Conservation (phyloP, 2,888 invertebrate genomes). For the Eledona agricola region DNA sequence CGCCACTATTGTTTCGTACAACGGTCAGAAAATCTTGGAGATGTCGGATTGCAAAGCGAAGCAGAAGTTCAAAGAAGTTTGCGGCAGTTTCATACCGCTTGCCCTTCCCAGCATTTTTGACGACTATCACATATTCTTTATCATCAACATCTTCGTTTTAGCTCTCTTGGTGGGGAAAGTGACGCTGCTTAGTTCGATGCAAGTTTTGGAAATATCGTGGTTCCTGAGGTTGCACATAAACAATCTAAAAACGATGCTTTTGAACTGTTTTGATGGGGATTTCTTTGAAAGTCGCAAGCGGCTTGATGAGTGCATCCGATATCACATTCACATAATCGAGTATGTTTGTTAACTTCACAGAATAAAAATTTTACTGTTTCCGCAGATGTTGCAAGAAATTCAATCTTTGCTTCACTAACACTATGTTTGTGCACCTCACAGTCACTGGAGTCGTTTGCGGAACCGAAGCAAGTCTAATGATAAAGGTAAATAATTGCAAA, state of each 20-base stretch:
- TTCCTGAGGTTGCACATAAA: constrained; percentile 1
- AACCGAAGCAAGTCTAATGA: background rate
- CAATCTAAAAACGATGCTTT: constrained; percentile 6
- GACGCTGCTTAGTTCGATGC: constrained; percentile 1
- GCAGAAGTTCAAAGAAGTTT: background rate
- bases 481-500: background rate
- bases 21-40: background rate
- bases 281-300: background rate
- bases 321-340: constrained; percentile 6
- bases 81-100: constrained; percentile 1
- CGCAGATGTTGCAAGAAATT: background rate
- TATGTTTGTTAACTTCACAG: background rate
- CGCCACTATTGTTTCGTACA: background rate
- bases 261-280: constrained; percentile 2
- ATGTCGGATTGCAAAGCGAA: background rate
- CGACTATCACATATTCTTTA: background rate
- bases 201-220: constrained; percentile 8
- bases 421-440: constrained; percentile 2
- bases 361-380: background rate
- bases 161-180: background rate
- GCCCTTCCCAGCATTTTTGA: constrained; percentile 1
- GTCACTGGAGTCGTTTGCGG: background rate
- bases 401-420: constrained; percentile 1
- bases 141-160: background rate
- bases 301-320: constrained; percentile 3